Conservation (phyloP, 2,113 vertebrate genomes). For the Canis aureus region DNA sequence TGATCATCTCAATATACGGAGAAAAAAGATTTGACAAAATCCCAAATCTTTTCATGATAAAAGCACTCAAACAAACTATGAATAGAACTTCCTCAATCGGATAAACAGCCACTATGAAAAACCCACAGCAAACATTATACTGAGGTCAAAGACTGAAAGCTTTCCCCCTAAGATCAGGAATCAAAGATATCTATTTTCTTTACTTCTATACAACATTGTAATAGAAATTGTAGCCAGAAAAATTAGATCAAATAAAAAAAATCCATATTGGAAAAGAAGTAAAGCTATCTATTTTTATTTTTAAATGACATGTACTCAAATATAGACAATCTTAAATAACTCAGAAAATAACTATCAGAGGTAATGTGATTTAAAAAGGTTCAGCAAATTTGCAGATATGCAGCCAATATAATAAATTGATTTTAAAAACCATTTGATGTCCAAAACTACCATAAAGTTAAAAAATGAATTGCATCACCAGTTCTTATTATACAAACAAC, state of each 20-base stretch:
- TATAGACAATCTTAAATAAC: background rate
- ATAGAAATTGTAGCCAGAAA: background rate
- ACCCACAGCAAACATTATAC: background rate
- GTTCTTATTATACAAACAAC: constrained; percentile 27
- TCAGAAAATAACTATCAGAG: background rate
- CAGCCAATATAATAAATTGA: background rate
- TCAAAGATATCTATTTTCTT: background rate
- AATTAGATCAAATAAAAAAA: background rate
- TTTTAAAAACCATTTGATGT: constrained; percentile 60
- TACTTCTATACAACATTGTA: background rate
- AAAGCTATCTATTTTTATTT: background rate
- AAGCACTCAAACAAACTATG: background rate
- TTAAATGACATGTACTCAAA: background rate
- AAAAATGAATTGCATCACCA: constrained; percentile 59
- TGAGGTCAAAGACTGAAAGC: background rate
- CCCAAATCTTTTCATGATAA: background rate
- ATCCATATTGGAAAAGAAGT: background rate
- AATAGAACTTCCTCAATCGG: background rate
- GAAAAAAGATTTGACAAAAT: background rate
- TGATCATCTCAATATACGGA: background rate
- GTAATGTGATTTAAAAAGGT: background rate
- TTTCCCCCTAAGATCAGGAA: background rate
- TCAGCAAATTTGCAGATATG: background rate
- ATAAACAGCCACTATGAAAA: background rate
- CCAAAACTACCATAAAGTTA: constrained; percentile 73